Evolutionary conservation across 2,888 invertebrate species (phyloP), one percentile per base, ranked within the genome.

Genomic region (Scaptomyza flava): DNA sequence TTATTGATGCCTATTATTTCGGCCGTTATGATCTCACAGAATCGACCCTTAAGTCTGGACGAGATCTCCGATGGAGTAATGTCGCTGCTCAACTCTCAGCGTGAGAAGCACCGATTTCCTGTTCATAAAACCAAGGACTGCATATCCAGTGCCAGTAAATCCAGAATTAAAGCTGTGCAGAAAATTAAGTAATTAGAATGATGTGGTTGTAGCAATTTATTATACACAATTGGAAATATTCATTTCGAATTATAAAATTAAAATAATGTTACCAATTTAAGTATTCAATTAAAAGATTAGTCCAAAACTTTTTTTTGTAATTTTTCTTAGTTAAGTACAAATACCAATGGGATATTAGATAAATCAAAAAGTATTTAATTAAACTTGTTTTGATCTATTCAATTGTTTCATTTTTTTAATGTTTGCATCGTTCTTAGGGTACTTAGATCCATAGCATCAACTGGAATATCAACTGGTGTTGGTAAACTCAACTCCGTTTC

Each of bases 21-120:
- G 45, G 88, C 88, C 11, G 86, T 87, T 6, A 79, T 82, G 77
- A 23, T 80, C 6, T 50, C 68, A 38, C 63, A 65, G 7, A 80
- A 77, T 20, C 81, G 81, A 31, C 86, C 88, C 0, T 66, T 83
- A 1, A 65, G 71, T 2, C 14, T 86, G 60, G 88, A 82, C 9
- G 88, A 87, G 38, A 82, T 82, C 31, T 57, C 68, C 34, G 78
- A 73, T 11, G 74, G 61, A 6, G 58, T 82, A 12, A 50, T 65
- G 6, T 47, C 33, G 2, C 11, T 87, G 38, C 72, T 87, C 20
- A 23, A 5, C 8, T 68, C 77, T 3, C 60, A 71, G 43, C 68
- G 69, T 14, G 80, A 68, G 3, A 59, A 68, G 5, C 51, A 59
- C 4, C 53, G 52, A 9, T 17, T 45, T 0, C 23, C 41, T 0